These are phyloP conservation scores for Psammodynastes pulverulentus DNA, from an alignment of 2,113 vertebrate species.

Conservation along the genomic window DNA sequence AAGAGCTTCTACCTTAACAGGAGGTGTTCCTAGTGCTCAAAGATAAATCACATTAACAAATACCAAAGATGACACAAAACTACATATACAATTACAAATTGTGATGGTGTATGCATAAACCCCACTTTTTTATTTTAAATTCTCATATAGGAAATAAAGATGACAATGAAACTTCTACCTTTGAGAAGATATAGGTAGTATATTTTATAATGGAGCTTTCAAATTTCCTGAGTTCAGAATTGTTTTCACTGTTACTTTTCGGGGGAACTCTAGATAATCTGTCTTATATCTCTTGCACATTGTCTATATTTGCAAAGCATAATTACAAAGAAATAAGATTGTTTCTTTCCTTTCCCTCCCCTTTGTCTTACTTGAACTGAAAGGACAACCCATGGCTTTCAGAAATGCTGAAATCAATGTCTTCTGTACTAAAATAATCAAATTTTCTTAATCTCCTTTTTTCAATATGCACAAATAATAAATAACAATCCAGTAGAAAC, in stretches of 20 bases:
- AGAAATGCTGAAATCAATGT: background rate
- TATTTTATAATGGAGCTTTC: background rate
- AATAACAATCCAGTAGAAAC: background rate
- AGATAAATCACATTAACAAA: background rate
- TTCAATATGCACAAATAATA: background rate
- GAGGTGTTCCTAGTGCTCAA: background rate
- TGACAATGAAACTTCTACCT: background rate
- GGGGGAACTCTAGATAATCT: background rate
- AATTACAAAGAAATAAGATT: background rate
- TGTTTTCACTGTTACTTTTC: background rate
- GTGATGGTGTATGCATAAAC: background rate
- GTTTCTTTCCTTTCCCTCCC: background rate
- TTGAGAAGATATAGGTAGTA: background rate
- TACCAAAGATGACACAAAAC: background rate
- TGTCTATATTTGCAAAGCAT: background rate
- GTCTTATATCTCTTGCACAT: background rate
- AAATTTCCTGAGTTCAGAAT: background rate
- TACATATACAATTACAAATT: background rate
- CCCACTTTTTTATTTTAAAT: constrained; percentile 9
- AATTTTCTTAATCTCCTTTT: background rate
- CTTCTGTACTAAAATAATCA: background rate
- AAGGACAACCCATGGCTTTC: background rate
- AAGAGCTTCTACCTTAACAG: background rate
- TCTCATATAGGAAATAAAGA: background rate
- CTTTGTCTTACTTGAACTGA: background rate